A percentile compares a stretch with the other conserved stretches of the same genome.
phyloP scores from a whole-genome alignment of 2,888 invertebrate species.

The Sphaerophoria taeniata region DNA sequence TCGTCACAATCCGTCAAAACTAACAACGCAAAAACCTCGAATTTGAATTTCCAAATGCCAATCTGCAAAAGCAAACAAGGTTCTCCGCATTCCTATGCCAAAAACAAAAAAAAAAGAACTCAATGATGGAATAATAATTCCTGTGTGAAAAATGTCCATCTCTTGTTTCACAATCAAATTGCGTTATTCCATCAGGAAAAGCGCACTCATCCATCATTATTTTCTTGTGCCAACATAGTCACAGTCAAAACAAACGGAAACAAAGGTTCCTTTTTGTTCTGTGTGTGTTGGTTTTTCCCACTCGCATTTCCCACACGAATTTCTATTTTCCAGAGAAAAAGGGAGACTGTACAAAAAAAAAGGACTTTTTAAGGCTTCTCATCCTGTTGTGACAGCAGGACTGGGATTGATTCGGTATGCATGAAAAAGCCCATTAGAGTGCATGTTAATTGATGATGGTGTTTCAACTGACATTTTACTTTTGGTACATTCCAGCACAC shows the following conservation, averaged over 20 bases:
- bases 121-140: conserved; percentile 31
- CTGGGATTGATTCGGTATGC: conserved; percentile 39
- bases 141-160: conserved; percentile 7
- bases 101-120: background rate
- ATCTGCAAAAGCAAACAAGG: conserved; percentile 13
- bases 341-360: background rate
- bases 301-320: too few relatives aligned
- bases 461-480: conserved; percentile 23
- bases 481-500: background rate
- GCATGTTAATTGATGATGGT: conserved; percentile 38
- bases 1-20: conserved; percentile 2
- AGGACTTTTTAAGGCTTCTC: background rate
- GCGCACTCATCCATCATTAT: conserved; percentile 37
- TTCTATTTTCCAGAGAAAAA: background rate
- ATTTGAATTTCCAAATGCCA: conserved; percentile 14
- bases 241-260: background rate
- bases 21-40: conserved; percentile 6
- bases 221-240: background rate
- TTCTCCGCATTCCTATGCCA: background rate
- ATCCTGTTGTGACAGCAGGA: conserved; percentile 38
- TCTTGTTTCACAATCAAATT: conserved; percentile 28
- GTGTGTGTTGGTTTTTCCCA: background rate
- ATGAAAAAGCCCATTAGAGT: conserved; percentile 30
- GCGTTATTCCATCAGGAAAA: conserved; percentile 2
- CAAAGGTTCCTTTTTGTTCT: background rate